phyloP scores from a whole-genome alignment of 30 jellyfish, hydroid and myxozoan species.

The Hydractinia symbiolongicarpus region DNA sequence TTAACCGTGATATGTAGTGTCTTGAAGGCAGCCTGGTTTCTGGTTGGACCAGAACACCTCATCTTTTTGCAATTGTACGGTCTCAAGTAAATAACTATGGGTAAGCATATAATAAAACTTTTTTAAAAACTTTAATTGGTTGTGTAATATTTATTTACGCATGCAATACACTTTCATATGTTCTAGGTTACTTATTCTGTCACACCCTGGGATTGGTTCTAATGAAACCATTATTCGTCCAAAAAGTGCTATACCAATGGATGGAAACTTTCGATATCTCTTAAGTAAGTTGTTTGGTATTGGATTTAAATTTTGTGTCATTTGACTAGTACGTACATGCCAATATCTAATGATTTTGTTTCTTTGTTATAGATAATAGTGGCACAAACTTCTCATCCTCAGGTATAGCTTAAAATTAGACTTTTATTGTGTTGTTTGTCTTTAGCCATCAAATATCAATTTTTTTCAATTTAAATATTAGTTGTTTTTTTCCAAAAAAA shows the following conservation, averaged over 20 bases:
- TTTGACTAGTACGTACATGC: too few species aligned
- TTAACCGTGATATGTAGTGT: conserved; percentile 8
- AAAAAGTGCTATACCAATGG: conserved; percentile 30
- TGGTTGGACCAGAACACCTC: conserved; percentile 47
- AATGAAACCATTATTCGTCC: conserved; percentile 23
- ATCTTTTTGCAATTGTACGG: conserved; percentile 30
- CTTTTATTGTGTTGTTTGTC: too few species aligned
- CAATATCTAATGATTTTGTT: too few species aligned
- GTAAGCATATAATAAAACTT: conserved; percentile 11
- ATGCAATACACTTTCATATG: neutral
- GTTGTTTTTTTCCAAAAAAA: too few species aligned
- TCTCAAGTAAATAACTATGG: conserved; percentile 31
- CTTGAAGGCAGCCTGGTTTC: conserved; percentile 41
- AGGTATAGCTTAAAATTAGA: too few species aligned
- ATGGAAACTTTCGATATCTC: conserved; percentile 4
- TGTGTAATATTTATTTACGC: neutral
- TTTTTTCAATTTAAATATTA: too few species aligned
- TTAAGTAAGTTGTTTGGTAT: neutral
- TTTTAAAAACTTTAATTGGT: neutral
- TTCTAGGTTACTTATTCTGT: conserved; percentile 20
- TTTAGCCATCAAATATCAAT: too few species aligned
- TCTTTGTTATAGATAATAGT: too few species aligned
- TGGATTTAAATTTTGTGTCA: neutral
- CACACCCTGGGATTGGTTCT: conserved; percentile 49
- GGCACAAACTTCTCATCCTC: too few species aligned